Percentiles rank a stretch among this genome's conserved stretches.
phyloP scores from a whole-genome alignment of 1,140 invertebrate genomes.

The Drosophila paulistorum region DNA sequence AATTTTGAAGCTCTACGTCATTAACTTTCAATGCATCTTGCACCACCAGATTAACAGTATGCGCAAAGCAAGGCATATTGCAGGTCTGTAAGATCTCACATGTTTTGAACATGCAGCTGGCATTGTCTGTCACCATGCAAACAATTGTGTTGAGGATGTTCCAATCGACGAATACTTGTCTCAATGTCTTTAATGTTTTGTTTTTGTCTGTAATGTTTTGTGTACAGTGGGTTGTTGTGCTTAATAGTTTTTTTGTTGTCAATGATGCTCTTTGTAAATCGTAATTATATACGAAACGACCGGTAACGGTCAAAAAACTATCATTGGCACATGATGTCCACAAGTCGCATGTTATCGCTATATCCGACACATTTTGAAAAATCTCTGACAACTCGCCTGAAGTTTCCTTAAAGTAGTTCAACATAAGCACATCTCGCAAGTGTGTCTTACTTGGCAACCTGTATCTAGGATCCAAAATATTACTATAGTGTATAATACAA shows the following conservation, averaged over 20 bases:
- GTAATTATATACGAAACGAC: too few relatives aligned
- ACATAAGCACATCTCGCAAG: slow-evolving; percentile 1
- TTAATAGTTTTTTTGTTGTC: slow-evolving; percentile 1
- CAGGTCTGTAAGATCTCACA: slow-evolving; percentile 8
- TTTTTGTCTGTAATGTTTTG: slow-evolving; percentile 39
- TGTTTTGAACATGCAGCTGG: too few relatives aligned
- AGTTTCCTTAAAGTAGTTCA: too few relatives aligned
- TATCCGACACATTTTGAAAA: slow-evolving; percentile 15
- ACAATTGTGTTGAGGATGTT: slow-evolving; percentile 32
- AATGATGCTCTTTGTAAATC: too few relatives aligned
- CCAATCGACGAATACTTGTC: slow-evolving; percentile 32
- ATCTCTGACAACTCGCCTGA: too few relatives aligned
- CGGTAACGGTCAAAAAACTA: too few relatives aligned
- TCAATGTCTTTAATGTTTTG: too few relatives aligned
- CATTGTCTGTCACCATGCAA: slow-evolving; percentile 2
- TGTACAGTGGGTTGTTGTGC: slow-evolving; percentile 25
- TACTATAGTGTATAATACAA: not conserved
- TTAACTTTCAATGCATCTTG: slow-evolving; percentile 16
- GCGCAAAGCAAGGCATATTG: slow-evolving; percentile 10
- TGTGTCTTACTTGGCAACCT: slow-evolving; percentile 29
- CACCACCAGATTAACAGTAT: slow-evolving; percentile 2
- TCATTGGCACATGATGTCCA: too few relatives aligned
- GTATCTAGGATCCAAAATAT: slow-evolving; percentile 17
- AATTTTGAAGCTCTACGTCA: not conserved
- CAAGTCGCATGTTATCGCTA: too few relatives aligned